A percentile compares a stretch with the other conserved stretches of the same genome.
Conservation (phyloP, 2,113 vertebrate species). For the Archocentrus centrarchus region DNA sequence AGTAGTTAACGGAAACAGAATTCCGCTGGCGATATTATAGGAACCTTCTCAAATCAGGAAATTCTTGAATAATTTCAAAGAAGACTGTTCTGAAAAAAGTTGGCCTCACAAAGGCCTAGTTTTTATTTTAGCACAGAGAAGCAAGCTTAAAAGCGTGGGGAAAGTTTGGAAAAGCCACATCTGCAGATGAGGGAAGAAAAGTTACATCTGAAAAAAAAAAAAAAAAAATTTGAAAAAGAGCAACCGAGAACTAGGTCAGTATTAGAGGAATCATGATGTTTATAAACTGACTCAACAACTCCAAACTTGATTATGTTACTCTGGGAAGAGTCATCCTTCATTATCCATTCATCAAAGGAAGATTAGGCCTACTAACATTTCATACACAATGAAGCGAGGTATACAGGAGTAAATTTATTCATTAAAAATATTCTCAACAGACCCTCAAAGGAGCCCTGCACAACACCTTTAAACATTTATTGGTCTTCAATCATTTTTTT, state of each 20-base stretch:
- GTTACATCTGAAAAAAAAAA: neutral
- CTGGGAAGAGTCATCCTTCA: neutral
- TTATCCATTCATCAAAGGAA: neutral
- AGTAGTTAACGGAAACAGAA: neutral
- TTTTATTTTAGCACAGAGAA: neutral
- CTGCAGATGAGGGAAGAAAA: neutral
- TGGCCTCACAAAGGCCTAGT: neutral
- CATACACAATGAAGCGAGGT: neutral
- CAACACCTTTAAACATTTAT: neutral
- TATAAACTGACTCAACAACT: constrained; percentile 43
- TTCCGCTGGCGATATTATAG: neutral
- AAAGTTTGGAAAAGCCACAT: neutral
- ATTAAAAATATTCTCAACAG: neutral
- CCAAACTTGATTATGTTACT: neutral
- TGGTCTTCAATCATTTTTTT: neutral
- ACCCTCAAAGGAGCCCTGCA: neutral
- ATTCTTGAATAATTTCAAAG: neutral
- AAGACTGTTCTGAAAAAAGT: neutral
- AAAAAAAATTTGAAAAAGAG: neutral
- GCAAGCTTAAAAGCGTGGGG: neutral
- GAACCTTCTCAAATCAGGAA: neutral
- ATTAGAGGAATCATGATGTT: constrained; percentile 32
- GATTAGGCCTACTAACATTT: neutral
- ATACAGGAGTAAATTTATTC: neutral
- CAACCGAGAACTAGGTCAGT: constrained; percentile 14